Percentiles rank a stretch among this genome's conserved stretches.
These are phyloP conservation scores for Anniella stebbinsi DNA, from an alignment of 2,797 vertebrate species.

Conservation along the genomic window DNA sequence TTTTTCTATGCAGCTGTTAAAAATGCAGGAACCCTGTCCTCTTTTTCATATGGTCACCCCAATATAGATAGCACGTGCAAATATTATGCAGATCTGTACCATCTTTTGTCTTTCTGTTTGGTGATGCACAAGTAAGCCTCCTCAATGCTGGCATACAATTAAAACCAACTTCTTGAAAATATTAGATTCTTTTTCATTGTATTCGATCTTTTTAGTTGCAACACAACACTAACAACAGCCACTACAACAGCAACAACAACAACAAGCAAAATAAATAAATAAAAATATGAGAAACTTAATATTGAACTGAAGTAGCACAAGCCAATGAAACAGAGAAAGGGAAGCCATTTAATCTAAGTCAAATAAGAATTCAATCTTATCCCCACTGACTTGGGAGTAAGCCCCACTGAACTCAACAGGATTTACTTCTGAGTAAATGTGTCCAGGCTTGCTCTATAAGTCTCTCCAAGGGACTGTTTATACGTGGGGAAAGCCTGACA, in stretches of 20 bases:
- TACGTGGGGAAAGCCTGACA: no score
- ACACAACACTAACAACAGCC: no score
- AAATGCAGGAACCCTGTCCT: no score
- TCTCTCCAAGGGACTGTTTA: no score
- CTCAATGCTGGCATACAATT: not conserved
- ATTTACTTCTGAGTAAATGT: not conserved
- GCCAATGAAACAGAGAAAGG: not conserved
- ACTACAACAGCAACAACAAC: no score
- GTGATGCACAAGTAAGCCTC: no score
- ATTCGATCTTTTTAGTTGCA: no score
- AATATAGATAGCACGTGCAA: not conserved
- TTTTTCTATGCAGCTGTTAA: no score
- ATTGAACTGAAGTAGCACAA: not conserved
- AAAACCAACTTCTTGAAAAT: not conserved
- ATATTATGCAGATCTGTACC: not conserved
- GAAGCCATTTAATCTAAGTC: not conserved
- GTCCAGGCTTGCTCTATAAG: not conserved
- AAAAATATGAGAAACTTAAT: not conserved
- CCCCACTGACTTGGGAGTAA: not conserved
- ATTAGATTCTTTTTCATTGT: not conserved
- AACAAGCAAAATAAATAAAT: no score
- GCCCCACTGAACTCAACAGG: not conserved
- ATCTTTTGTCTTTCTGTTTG: no score
- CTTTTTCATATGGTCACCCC: no score
- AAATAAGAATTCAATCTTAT: not conserved